Conservation (phyloP, 2,888 invertebrate species). For the Peribatodes rhomboidaria region DNA sequence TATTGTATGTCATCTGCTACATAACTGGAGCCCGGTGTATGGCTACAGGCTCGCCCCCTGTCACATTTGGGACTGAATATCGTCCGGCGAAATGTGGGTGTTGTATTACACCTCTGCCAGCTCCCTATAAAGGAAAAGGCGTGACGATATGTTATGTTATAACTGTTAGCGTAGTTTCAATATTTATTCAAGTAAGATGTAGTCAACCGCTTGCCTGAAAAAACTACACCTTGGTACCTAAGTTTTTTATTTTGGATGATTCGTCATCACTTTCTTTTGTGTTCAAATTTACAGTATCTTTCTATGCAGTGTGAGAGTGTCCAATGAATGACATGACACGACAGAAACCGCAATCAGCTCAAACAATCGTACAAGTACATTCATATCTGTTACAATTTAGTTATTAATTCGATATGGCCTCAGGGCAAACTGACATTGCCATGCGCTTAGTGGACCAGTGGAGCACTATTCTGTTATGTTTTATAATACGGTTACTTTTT, state of each 20-base stretch:
- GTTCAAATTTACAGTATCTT: slow-evolving; percentile 26
- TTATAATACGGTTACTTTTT: slow-evolving; percentile 81
- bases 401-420: slow-evolving; percentile 68
- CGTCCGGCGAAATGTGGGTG: no score
- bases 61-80: no score
- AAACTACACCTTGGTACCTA: neutral
- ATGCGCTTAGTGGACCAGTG: slow-evolving; percentile 78
- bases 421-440: slow-evolving; percentile 61
- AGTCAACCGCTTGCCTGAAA: neutral
- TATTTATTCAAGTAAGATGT: neutral
- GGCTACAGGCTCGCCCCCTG: no score
- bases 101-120: no score
- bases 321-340: slow-evolving; percentile 9
- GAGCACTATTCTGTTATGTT: slow-evolving; percentile 81
- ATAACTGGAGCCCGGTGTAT: no score
- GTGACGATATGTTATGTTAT: no score
- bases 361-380: slow-evolving; percentile 28
- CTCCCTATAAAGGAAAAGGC: no score
- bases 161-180: neutral
- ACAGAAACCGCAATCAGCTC: slow-evolving; percentile 15
- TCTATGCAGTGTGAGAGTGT: slow-evolving; percentile 12
- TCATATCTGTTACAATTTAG: slow-evolving; percentile 38
- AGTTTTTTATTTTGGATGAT: neutral
- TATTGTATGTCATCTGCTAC: no score
- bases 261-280: slow-evolving; percentile 29